Conservation (phyloP, 2,797 vertebrate genomes). For the Peromyscus nudipes region DNA sequence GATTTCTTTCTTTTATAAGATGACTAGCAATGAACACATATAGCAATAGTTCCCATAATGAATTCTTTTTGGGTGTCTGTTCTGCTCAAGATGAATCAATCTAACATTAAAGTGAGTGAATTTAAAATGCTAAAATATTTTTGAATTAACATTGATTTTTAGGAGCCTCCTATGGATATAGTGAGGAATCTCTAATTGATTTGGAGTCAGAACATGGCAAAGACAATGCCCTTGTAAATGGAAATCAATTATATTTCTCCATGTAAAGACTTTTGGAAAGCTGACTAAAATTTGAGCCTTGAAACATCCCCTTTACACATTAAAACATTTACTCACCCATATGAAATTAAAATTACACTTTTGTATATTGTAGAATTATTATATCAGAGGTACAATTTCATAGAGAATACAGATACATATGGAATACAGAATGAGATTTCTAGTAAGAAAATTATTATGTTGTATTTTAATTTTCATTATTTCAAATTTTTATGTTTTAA, state of each 20-base stretch:
- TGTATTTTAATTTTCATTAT: conserved; percentile 46
- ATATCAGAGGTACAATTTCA: conserved; percentile 49
- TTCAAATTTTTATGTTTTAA: neutral
- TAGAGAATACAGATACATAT: conserved; percentile 57
- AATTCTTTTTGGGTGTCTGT: conserved; percentile 47
- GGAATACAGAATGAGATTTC: conserved; percentile 3
- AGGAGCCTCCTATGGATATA: conserved; percentile 54
- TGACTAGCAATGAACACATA: conserved; percentile 4
- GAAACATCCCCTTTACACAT: conserved; percentile 44
- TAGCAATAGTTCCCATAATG: conserved; percentile 36
- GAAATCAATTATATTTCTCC: conserved; percentile 79
- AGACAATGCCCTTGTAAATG: conserved; percentile 74
- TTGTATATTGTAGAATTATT: conserved; percentile 70
- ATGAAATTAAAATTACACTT: conserved; percentile 75
- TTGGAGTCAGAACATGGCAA: conserved; percentile 71
- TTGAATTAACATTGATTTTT: conserved; percentile 79
- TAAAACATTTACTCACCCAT: conserved; percentile 65
- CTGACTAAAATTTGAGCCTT: conserved; percentile 76
- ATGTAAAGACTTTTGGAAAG: conserved; percentile 71
- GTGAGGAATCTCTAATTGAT: conserved; percentile 75
- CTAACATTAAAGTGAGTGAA: conserved; percentile 41
- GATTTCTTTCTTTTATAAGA: conserved; percentile 8
- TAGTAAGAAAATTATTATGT: conserved; percentile 59
- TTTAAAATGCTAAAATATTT: conserved; percentile 77
- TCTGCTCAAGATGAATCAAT: conserved; percentile 60